Evolutionary conservation across 2,888 invertebrate genomes (phyloP).

Genomic region (Sturmia bella): DNA sequence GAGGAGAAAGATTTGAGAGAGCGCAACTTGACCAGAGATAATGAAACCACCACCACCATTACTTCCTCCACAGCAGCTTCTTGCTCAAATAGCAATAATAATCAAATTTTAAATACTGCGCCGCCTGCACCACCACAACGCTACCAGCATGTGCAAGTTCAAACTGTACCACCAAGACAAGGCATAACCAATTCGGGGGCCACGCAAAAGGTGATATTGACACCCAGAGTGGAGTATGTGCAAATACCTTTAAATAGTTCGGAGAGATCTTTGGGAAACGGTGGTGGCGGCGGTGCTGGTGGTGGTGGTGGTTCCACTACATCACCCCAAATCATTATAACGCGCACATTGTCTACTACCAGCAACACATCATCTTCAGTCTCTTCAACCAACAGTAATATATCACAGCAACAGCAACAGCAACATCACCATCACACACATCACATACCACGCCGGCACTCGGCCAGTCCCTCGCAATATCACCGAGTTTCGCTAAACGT

Average conservation of each 20-base stretch:
- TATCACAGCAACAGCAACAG: slow-evolving; percentile 59
- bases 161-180: slow-evolving; percentile 78
- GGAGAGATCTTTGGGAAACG: slow-evolving; percentile 60
- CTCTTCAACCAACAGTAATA: slow-evolving; percentile 54
- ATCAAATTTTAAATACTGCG: slow-evolving; percentile 56
- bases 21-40: slow-evolving; percentile 60
- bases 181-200: slow-evolving; percentile 75
- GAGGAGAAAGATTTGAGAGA: slow-evolving; percentile 73
- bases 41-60: slow-evolving; percentile 59
- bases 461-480: slow-evolving; percentile 78
- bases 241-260: slow-evolving; percentile 61
- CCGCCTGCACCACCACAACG: slow-evolving; percentile 70
- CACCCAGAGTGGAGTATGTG: slow-evolving; percentile 79
- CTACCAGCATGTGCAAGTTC: slow-evolving; percentile 80
- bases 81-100: slow-evolving; percentile 18
- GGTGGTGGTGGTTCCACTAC: background rate
- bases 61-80: slow-evolving; percentile 51
- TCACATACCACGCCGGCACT: slow-evolving; percentile 76
- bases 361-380: slow-evolving; percentile 36
- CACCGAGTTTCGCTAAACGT: slow-evolving; percentile 71
- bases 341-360: slow-evolving; percentile 73
- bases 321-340: slow-evolving; percentile 79
- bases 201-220: slow-evolving; percentile 79
- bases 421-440: slow-evolving; percentile 64
- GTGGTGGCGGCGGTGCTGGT: background rate